Percentiles rank a stretch among this genome's conserved stretches.
These are phyloP conservation scores for Eriosoma lanigerum DNA, from an alignment of 1,140 invertebrate genomes.

Conservation along the genomic window DNA sequence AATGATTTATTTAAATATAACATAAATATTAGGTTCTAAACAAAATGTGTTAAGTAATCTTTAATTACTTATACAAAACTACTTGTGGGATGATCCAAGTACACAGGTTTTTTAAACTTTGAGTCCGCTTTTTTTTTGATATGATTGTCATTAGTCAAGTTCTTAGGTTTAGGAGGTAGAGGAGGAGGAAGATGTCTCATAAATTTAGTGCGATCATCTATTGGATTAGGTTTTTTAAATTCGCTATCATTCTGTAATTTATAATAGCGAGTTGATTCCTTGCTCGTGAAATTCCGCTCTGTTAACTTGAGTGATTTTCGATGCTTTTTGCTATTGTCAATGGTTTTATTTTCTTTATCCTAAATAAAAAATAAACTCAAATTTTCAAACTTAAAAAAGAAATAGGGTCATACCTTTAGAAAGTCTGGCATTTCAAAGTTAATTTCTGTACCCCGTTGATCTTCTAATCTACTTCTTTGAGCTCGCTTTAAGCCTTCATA, in stretches of 20 bases:
- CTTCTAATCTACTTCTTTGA: constrained; percentile 73
- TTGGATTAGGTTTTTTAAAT: constrained; percentile 43
- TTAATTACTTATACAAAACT: constrained; percentile 63
- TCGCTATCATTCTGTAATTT: constrained; percentile 30
- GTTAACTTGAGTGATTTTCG: constrained; percentile 30
- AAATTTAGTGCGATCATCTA: constrained; percentile 12
- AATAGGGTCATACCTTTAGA: constrained; percentile 63
- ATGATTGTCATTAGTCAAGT: constrained; percentile 48
- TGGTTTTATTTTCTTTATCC: constrained; percentile 26
- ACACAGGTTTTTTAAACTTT: constrained; percentile 55
- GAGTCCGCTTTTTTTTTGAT: constrained; percentile 1
- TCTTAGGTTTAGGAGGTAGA: constrained; percentile 56
- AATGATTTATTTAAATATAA: not conserved
- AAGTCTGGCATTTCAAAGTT: constrained; percentile 81
- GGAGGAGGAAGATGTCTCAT: constrained; percentile 54
- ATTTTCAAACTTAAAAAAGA: not conserved
- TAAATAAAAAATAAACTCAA: constrained; percentile 9
- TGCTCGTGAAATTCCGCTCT: not conserved
- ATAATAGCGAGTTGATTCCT: constrained; percentile 11
- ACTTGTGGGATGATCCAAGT: constrained; percentile 66
- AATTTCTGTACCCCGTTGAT: constrained; percentile 79
- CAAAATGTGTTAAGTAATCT: constrained; percentile 28
- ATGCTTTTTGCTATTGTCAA: constrained; percentile 31
- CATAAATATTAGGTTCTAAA: constrained; percentile 41
- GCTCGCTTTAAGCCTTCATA: constrained; percentile 77